These are phyloP conservation scores for Denticeps clupeoides DNA, from an alignment of 2,797 vertebrate genomes.

Conservation along the genomic window DNA sequence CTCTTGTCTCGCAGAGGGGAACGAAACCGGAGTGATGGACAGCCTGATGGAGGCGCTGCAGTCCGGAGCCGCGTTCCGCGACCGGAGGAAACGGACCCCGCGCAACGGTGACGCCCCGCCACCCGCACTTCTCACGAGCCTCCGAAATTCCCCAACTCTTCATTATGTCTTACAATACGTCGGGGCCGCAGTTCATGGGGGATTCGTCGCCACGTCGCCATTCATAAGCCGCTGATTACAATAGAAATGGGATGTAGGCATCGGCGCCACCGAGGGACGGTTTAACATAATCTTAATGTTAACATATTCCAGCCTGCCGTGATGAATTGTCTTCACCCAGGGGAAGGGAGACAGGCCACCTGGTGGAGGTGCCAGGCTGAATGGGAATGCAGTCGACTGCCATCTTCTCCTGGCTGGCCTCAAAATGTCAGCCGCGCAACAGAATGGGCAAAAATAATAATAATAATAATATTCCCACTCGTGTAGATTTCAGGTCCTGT, in stretches of 20 bases:
- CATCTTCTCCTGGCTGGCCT: conserved; percentile 19
- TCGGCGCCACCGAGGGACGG: conserved; percentile 27
- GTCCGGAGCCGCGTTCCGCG: conserved; percentile 91
- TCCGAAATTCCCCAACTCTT: conserved; percentile 3
- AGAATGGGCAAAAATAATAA: too few relatives aligned
- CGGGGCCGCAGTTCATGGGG: conserved; percentile 23
- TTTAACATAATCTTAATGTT: conserved; percentile 44
- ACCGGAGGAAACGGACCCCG: conserved; percentile 87
- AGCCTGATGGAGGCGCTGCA: conserved; percentile 93
- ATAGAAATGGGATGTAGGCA: conserved; percentile 26
- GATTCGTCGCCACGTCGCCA: conserved; percentile 35
- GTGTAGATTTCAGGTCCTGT: too few relatives aligned
- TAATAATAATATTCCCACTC: too few relatives aligned
- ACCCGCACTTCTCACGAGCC: background rate
- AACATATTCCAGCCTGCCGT: conserved; percentile 39
- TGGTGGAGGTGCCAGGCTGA: conserved; percentile 33
- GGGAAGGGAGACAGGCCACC: conserved; percentile 32
- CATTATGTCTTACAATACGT: conserved; percentile 15
- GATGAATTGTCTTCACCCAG: conserved; percentile 38
- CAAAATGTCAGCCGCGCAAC: conserved; percentile 18
- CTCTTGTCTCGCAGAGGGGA: conserved; percentile 69
- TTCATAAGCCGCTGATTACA: conserved; percentile 41
- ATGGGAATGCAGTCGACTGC: conserved; percentile 39
- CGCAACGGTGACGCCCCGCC: conserved; percentile 66
- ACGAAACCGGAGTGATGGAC: conserved; percentile 98